Evolutionary conservation across 2,888 invertebrate genomes (phyloP).

Genomic region (Bembecia ichneumoniformis): DNA sequence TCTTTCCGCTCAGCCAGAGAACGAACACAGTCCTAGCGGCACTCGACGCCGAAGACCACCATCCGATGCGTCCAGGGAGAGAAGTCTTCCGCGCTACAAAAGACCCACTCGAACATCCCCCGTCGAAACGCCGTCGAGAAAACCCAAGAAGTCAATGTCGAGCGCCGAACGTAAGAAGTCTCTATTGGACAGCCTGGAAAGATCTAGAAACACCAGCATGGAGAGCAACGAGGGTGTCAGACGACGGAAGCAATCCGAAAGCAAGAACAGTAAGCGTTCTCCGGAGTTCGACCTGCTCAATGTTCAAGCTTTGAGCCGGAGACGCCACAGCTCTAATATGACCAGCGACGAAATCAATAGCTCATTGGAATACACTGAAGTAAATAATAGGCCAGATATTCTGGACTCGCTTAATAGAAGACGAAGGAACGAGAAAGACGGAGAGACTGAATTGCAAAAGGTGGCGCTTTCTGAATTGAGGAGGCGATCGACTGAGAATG

Average conservation of each 20-base stretch:
- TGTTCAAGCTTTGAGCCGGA: constrained; percentile 51
- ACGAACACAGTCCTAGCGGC: constrained; percentile 47
- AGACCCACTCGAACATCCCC: constrained; percentile 50
- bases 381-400: constrained; percentile 62
- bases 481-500: constrained; percentile 57
- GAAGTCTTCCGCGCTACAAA: constrained; percentile 50
- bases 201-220: constrained; percentile 61
- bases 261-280: constrained; percentile 53
- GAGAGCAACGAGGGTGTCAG: constrained; percentile 59
- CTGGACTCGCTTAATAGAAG: constrained; percentile 54
- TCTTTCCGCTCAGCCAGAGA: constrained; percentile 76
- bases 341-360: constrained; percentile 67
- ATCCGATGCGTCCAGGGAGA: constrained; percentile 42
- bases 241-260: constrained; percentile 51
- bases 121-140: constrained; percentile 48
- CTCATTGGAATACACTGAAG: constrained; percentile 62
- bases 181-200: constrained; percentile 59
- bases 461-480: constrained; percentile 53
- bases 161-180: constrained; percentile 65
- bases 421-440: constrained; percentile 38
- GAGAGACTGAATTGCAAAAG: constrained; percentile 50
- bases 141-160: constrained; percentile 65
- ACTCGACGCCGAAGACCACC: constrained; percentile 55
- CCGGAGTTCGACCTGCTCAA: constrained; percentile 61
- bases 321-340: constrained; percentile 60